phyloP scores from a whole-genome alignment of 2,113 vertebrate species.

The Catharus minimus region DNA sequence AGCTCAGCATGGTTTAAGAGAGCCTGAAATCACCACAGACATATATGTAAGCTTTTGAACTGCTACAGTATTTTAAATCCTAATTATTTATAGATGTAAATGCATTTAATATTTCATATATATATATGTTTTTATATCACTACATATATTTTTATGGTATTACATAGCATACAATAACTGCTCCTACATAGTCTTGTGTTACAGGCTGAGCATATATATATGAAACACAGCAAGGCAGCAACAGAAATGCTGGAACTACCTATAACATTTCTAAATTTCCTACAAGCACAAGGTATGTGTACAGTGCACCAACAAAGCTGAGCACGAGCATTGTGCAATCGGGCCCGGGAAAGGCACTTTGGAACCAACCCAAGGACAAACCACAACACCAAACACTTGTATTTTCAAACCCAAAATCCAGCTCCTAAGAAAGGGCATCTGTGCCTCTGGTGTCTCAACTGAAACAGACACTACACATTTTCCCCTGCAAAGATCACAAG shows the following conservation, averaged over 20 bases:
- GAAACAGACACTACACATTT: not conserved
- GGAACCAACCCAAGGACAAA: not conserved
- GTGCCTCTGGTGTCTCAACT: not conserved
- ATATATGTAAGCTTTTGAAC: not conserved
- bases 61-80: not conserved
- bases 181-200: not conserved
- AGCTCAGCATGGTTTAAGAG: not conserved
- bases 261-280: not conserved
- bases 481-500: not conserved
- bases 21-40: not conserved
- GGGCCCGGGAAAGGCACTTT: not conserved
- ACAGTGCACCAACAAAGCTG: not conserved
- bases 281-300: not conserved
- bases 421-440: not conserved
- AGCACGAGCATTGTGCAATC: accelerated
- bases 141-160: not conserved
- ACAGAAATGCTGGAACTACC: not conserved
- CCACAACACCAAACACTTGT: accelerated
- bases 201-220: not conserved
- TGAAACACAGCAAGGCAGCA: not conserved
- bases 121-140: not conserved
- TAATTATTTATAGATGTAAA: not conserved
- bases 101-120: not conserved
- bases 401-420: not conserved
- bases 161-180: not conserved